Conservation (phyloP, 2,113 vertebrate genomes). For the Pluvianellus socialis region DNA sequence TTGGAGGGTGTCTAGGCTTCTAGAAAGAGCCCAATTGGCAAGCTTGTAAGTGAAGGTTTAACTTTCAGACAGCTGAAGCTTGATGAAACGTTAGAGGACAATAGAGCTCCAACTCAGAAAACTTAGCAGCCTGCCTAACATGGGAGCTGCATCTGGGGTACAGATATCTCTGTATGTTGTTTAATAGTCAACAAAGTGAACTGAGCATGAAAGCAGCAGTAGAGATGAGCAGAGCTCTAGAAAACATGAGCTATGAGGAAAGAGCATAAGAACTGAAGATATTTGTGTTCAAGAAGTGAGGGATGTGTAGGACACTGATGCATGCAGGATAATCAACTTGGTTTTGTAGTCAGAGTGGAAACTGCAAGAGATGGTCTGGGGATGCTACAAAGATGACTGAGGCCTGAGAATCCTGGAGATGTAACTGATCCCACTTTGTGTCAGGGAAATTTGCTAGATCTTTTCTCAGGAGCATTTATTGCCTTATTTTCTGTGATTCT, state of each 20-base stretch:
- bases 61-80: not conserved
- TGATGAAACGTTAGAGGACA: not conserved
- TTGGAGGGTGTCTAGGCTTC: not conserved
- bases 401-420: not conserved
- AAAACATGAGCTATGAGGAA: not conserved
- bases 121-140: not conserved
- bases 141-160: not conserved
- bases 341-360: not conserved
- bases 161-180: not conserved
- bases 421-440: not conserved
- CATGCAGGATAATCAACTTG: not conserved
- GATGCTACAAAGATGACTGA: not conserved
- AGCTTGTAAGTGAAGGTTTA: not conserved
- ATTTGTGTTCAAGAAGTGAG: not conserved
- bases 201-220: not conserved
- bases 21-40: not conserved
- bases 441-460: not conserved
- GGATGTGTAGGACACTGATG: too few relatives aligned
- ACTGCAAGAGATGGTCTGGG: not conserved
- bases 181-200: not conserved
- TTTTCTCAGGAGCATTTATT: not conserved
- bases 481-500: not conserved
- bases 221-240: not conserved
- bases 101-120: accelerated
- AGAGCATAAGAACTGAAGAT: not conserved